A percentile compares a stretch with the other conserved stretches of the same genome.
These are phyloP conservation scores for Etheostoma cragini DNA, from an alignment of 2,113 vertebrate genomes.

Conservation along the genomic window DNA sequence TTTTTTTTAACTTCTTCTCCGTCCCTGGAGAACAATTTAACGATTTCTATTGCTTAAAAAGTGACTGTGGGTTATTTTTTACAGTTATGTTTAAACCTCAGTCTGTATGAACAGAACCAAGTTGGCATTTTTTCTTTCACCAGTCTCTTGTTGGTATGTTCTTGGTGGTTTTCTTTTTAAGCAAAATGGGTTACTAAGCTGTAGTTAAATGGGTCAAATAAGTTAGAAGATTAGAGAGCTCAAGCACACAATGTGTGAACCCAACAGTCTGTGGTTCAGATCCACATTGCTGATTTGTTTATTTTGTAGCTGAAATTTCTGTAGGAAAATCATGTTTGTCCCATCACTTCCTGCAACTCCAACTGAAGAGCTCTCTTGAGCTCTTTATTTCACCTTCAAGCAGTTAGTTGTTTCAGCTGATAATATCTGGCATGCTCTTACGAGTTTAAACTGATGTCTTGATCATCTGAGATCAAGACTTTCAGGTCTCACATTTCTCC, in stretches of 20 bases:
- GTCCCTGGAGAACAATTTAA: constrained; percentile 1
- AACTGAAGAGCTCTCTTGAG: not conserved
- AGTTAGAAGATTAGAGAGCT: constrained; percentile 33
- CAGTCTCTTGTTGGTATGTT: not conserved
- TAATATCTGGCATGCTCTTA: constrained; percentile 30
- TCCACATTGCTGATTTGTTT: constrained; percentile 15
- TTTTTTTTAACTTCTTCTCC: not conserved
- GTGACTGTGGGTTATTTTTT: not conserved
- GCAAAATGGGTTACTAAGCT: not conserved
- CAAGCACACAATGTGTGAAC: constrained; percentile 42
- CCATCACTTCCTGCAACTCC: not conserved
- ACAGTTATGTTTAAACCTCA: not conserved
- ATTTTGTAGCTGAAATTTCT: not conserved
- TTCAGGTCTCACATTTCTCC: not conserved
- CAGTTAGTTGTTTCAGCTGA: constrained; percentile 20
- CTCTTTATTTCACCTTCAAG: constrained; percentile 10
- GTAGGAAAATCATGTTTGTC: not conserved
- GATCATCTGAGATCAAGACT: not conserved
- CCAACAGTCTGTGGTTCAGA: constrained; percentile 16
- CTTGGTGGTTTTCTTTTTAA: constrained; percentile 20
- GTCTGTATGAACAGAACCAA: not conserved
- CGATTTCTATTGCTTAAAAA: not conserved
- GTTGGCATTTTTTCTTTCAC: not conserved
- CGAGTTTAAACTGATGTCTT: constrained; percentile 15
- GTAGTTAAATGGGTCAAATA: constrained; percentile 58